Percentiles rank a stretch among this genome's conserved stretches.
These are phyloP conservation scores for Jacana jacana DNA, from an alignment of 2,113 vertebrate genomes.

Conservation along the genomic window DNA sequence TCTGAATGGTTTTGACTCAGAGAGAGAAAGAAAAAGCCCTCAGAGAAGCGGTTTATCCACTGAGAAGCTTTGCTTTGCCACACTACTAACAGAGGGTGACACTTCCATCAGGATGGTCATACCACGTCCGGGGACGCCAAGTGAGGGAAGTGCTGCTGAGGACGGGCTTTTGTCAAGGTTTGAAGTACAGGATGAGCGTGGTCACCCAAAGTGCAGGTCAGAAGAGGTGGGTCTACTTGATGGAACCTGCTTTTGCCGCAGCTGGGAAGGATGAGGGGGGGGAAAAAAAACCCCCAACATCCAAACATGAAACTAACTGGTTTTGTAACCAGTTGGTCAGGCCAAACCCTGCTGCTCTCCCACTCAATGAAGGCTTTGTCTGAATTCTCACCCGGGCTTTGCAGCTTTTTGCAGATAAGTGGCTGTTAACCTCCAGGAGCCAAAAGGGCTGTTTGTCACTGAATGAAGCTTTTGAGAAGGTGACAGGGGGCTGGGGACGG, in stretches of 20 bases:
- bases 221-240: background rate
- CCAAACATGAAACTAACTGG: background rate
- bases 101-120: accelerated
- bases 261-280: background rate
- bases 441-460: background rate
- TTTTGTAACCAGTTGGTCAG: background rate
- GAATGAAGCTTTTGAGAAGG: background rate
- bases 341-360: background rate
- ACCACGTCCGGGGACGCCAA: background rate
- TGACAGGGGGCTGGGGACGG: too few relatives aligned
- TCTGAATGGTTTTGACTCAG: conserved; percentile 30
- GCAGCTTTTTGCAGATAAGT: background rate
- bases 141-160: background rate
- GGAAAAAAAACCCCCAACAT: background rate
- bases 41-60: background rate
- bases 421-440: background rate
- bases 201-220: background rate
- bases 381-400: background rate
- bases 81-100: background rate
- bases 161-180: background rate
- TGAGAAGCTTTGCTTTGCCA: background rate
- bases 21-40: background rate
- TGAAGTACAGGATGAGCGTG: background rate
- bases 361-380: background rate
- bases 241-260: background rate